Evolutionary conservation across 2,113 vertebrate genomes (phyloP), one percentile per base, ranked within the genome.

Genomic region (Ovis canadensis): DNA sequence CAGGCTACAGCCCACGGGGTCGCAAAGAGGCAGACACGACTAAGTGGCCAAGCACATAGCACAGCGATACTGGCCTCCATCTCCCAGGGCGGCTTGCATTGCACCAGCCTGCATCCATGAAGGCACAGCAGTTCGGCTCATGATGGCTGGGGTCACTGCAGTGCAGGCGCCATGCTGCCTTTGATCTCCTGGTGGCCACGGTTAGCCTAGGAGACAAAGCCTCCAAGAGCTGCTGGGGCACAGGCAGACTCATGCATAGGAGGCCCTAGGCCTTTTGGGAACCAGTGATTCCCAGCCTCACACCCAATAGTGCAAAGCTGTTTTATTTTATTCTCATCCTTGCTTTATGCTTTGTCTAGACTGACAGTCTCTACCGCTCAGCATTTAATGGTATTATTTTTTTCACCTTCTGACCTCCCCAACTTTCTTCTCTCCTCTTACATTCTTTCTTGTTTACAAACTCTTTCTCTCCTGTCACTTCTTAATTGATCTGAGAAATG

Each of bases 21-120:
- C 0, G 0, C n/a, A 71, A 12, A 40, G n/a, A 71, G 67, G n/a
- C 67, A 71, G 67, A 40, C 21, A 6, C 0, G 10, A 36, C n/a
- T 71, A 12, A 71, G n/a, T 71, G 67, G 6, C 5, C 36, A 23
- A 40, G n/a, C 67, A 23, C n/a, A 23, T n/a, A 71, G 19, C 19
- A 71, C 2, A 81, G 50, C 2, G 40, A n/a, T 16, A 33, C 3
- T 54, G 16, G 54, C 15, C n/a, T 59, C 43, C 13, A 4, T 9
- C 13, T 89, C 67, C 67, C n/a, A 19, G 12, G 17, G 59, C 5
- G 45, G 83, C 19, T 67, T 93, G 27, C 6, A 60, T 0, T 2
- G 2, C 0, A 50, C 43, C 16, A 45, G 2, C 45, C 82, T 60
- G 27, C 25, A 43, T 48, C n/a, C n/a, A 8, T 0, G 3, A 23